These are phyloP conservation scores for Leptarthrus brevirostris DNA, from an alignment of 2,888 invertebrate species.

Conservation along the genomic window DNA sequence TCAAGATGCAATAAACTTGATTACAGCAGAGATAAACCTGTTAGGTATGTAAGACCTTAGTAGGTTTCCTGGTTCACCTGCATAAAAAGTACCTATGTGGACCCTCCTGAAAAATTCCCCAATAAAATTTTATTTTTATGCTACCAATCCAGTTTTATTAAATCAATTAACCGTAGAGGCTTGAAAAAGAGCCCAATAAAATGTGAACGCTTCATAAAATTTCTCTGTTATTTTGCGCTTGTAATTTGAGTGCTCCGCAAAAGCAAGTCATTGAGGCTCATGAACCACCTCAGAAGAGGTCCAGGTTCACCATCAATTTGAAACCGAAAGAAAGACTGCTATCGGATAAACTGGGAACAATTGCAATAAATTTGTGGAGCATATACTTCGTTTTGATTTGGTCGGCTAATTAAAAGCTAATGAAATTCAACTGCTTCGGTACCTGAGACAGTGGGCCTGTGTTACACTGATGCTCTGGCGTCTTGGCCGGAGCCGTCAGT, in stretches of 20 bases:
- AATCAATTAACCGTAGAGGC: constrained; percentile 49
- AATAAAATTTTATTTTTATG: constrained; percentile 49
- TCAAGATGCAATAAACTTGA: constrained; percentile 20
- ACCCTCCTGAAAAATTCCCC: constrained; percentile 29
- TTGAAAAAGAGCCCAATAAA: constrained; percentile 46
- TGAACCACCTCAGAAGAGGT: neutral
- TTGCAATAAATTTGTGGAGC: constrained; percentile 38
- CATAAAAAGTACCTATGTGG: neutral
- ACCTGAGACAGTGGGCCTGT: constrained; percentile 7
- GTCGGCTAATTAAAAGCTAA: constrained; percentile 52
- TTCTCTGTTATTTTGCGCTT: constrained; percentile 24
- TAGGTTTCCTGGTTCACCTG: neutral
- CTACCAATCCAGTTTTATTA: constrained; percentile 46
- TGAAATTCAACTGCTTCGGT: constrained; percentile 47
- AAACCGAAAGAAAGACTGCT: neutral
- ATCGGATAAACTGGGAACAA: constrained; percentile 12
- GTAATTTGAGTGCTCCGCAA: constrained; percentile 9
- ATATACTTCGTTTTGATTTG: constrained; percentile 39
- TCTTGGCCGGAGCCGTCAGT: neutral
- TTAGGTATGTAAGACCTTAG: neutral
- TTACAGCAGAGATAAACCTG: neutral
- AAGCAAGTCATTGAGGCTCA: neutral
- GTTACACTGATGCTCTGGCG: neutral
- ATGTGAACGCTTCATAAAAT: constrained; percentile 47
- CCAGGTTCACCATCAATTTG: neutral